Percentiles rank a stretch among this genome's conserved stretches.
These are phyloP conservation scores for Linnaemya vulpina DNA, from an alignment of 2,888 invertebrate species.

Conservation along the genomic window DNA sequence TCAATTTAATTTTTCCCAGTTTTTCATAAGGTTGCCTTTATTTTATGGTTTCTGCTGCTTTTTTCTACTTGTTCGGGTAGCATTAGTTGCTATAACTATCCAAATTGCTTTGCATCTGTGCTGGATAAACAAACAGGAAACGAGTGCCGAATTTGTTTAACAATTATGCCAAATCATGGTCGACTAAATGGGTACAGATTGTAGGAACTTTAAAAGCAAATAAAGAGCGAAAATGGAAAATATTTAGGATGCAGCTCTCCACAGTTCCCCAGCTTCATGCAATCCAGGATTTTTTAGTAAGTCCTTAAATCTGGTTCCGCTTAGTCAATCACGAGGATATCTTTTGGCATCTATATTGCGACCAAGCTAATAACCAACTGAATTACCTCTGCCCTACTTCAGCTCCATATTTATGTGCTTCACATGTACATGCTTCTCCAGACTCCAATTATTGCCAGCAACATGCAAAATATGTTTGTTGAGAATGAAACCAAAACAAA, in stretches of 20 bases:
- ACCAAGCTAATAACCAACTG: not conserved
- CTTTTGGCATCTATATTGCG: not conserved
- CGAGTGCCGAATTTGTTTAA: not conserved
- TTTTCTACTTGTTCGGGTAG: constrained; percentile 5
- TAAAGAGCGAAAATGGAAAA: no score
- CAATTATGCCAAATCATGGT: constrained; percentile 25
- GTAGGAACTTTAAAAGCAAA: no score
- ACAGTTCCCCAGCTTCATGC: no score
- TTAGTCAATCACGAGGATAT: no score
- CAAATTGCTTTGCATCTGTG: constrained; percentile 58
- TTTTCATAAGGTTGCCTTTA: constrained; percentile 48
- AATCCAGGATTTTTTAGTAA: no score
- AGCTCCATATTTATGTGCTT: not conserved
- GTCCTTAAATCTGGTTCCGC: no score
- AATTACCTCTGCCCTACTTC: not conserved
- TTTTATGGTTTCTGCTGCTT: constrained; percentile 22
- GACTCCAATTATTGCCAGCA: constrained; percentile 49
- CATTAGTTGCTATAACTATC: constrained; percentile 45
- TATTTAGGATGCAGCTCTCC: no score
- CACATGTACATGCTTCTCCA: not conserved
- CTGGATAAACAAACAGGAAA: constrained; percentile 59
- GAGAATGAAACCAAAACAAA: constrained; percentile 7
- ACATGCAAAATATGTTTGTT: constrained; percentile 63
- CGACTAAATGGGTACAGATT: constrained; percentile 22
- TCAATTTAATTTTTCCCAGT: not conserved